phyloP scores from a whole-genome alignment of 2,797 vertebrate genomes.

The Bucorvus abyssinicus region DNA sequence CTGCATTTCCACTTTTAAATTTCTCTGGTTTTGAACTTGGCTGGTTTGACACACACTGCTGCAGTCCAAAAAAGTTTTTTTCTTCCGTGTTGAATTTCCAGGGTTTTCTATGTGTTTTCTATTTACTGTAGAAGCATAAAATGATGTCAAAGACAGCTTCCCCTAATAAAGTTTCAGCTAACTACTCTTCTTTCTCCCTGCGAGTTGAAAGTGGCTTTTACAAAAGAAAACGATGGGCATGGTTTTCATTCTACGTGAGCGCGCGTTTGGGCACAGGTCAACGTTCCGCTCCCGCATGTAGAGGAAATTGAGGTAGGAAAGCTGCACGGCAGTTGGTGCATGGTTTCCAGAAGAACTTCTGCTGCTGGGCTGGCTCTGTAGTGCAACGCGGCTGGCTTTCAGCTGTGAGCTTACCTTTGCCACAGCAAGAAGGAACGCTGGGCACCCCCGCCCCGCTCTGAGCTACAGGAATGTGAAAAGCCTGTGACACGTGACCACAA shows the following conservation, averaged over 20 bases:
- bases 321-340: no score
- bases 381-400: neutral
- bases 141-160: neutral
- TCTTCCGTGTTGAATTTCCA: conserved; percentile 16
- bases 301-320: neutral
- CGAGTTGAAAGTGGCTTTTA: neutral
- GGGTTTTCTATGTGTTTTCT: conserved; percentile 24
- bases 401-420: neutral
- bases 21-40: conserved; percentile 48
- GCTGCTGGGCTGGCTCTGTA: neutral
- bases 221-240: rapidly evolving
- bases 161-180: neutral
- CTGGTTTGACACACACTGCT: neutral
- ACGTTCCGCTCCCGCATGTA: rapidly evolving
- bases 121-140: neutral
- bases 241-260: neutral
- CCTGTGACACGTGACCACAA: neutral
- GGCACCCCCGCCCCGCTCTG: neutral
- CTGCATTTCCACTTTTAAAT: conserved; percentile 52
- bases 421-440: rapidly evolving
- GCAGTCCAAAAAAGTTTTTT: neutral
- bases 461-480: neutral
- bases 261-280: rapidly evolving
- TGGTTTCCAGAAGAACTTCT: neutral
- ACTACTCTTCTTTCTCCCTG: neutral